phyloP scores from a whole-genome alignment of 2,888 invertebrate genomes.

The Odontocolon sp. region DNA sequence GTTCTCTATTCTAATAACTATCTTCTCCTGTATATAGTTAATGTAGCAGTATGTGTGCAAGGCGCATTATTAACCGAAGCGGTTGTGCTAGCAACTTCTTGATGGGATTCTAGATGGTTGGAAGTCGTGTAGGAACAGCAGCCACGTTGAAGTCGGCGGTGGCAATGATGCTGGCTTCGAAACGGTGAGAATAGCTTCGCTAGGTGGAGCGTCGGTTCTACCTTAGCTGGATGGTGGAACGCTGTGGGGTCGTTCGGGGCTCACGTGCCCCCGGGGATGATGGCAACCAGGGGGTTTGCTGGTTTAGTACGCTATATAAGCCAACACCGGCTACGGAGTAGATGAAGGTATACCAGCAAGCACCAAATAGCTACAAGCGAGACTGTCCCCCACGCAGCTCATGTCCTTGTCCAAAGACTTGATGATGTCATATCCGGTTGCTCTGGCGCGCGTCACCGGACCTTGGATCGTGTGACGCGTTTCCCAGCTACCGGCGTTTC shows the following conservation, averaged over 20 bases:
- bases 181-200: slow-evolving; percentile 30
- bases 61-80: slow-evolving; percentile 70
- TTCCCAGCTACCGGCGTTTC: slow-evolving; percentile 37
- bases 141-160: slow-evolving; percentile 50
- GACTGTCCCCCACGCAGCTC: slow-evolving; percentile 9
- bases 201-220: no score
- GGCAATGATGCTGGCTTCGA: slow-evolving; percentile 23
- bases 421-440: slow-evolving; percentile 75
- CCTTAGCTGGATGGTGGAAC: slow-evolving; percentile 37
- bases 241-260: slow-evolving; percentile 23
- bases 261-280: slow-evolving; percentile 49
- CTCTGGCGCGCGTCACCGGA: slow-evolving; percentile 67
- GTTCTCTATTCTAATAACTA: slow-evolving; percentile 5
- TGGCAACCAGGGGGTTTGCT: slow-evolving; percentile 41
- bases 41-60: slow-evolving; percentile 39
- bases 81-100: slow-evolving; percentile 68
- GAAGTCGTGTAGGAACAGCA: slow-evolving; percentile 44
- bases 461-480: slow-evolving; percentile 65
- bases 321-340: slow-evolving; percentile 19
- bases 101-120: slow-evolving; percentile 68
- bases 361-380: slow-evolving; percentile 12
- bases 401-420: slow-evolving; percentile 49
- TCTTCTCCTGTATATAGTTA: slow-evolving; percentile 2
- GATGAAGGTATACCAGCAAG: slow-evolving; percentile 25
- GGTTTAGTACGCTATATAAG: slow-evolving; percentile 33